Evolutionary conservation across 1,140 invertebrate genomes (phyloP).

Genomic region (Ostrea edulis): DNA sequence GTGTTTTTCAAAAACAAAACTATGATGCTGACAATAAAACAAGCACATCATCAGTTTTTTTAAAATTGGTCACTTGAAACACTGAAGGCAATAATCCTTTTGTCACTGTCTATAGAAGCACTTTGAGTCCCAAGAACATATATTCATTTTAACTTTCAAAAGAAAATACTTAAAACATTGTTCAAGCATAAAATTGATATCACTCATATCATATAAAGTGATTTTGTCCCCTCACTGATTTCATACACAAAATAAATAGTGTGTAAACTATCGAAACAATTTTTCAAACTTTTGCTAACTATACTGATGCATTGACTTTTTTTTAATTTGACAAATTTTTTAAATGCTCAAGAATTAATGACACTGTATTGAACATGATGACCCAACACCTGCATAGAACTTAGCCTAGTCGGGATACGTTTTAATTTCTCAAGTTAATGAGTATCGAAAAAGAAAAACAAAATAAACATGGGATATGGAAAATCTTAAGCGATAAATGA

Average conservation of each 20-base stretch:
- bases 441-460: conserved; percentile 35
- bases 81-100: background rate
- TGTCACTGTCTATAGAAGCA: background rate
- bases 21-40: background rate
- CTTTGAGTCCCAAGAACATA: background rate
- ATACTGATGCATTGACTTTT: background rate
- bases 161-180: conserved; percentile 16
- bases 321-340: conserved; percentile 7
- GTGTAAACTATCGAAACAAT: background rate
- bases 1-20: too few species aligned
- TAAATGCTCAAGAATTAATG: background rate
- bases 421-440: conserved; percentile 38
- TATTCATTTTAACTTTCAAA: background rate
- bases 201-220: background rate
- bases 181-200: background rate
- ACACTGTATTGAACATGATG: conserved; percentile 1
- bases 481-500: conserved; percentile 9
- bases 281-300: conserved; percentile 1
- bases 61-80: conserved; percentile 28
- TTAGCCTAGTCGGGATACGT: background rate
- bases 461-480: conserved; percentile 20
- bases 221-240: background rate
- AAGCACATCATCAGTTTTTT: background rate
- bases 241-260: conserved; percentile 13
- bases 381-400: conserved; percentile 23